Percentiles rank a stretch among this genome's conserved stretches.
phyloP scores from a whole-genome alignment of 2,888 invertebrate species.

The Stramonita haemastoma region DNA sequence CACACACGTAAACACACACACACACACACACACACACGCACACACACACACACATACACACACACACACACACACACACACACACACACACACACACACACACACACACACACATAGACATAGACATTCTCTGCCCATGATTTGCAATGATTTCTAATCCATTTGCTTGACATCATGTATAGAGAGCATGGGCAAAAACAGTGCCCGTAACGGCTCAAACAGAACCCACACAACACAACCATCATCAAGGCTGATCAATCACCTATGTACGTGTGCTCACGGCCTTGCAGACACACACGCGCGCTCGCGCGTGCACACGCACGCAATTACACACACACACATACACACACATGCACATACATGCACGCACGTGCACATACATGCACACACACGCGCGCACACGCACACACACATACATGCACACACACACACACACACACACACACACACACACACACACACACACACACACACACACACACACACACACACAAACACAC shows the following conservation, averaged over 20 bases:
- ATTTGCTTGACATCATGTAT: too few relatives aligned
- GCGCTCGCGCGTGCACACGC: not conserved
- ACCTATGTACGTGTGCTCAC: too few relatives aligned
- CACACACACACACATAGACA: not conserved
- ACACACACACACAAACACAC: too few relatives aligned
- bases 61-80: not conserved
- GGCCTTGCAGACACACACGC: not conserved
- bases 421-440: conserved; percentile 1
- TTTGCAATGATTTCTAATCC: too few relatives aligned
- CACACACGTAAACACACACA: conserved; percentile 18
- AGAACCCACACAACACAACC: too few relatives aligned
- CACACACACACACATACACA: not conserved
- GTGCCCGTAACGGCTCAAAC: too few relatives aligned
- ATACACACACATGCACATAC: not conserved
- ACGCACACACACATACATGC: not conserved
- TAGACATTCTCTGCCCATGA: too few relatives aligned
- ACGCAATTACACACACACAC: not conserved
- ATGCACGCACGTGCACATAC: not conserved
- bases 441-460: not conserved
- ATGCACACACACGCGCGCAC: not conserved
- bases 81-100: not conserved
- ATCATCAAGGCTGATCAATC: too few relatives aligned
- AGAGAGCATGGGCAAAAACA: too few relatives aligned
- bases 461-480: not conserved
- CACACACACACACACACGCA: conserved; percentile 24